Conservation (phyloP, 64 coral and sea anemone species). For the Cladopsammia gracilis region DNA sequence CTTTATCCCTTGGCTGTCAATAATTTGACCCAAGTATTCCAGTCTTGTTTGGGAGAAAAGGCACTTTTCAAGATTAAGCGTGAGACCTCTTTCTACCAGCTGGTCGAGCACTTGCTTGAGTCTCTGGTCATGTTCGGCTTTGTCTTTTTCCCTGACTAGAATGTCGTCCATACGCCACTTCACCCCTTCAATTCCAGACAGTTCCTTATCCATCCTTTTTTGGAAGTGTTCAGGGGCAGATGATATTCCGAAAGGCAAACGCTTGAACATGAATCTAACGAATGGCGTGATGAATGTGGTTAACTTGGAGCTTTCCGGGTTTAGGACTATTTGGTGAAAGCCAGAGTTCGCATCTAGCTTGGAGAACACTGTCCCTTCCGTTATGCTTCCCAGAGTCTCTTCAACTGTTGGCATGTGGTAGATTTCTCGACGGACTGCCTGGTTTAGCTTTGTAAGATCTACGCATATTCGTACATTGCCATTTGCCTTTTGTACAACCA, state of each 20-base stretch:
- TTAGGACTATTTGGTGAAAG: conserved; percentile 50
- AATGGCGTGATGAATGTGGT: conserved; percentile 74
- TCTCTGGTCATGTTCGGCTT: conserved; percentile 53
- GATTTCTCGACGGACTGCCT: conserved; percentile 22
- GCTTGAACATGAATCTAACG: conserved; percentile 38
- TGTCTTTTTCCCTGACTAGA: conserved; percentile 20
- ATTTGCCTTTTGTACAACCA: conserved; percentile 33
- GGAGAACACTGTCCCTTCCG: conserved; percentile 16
- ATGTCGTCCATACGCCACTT: conserved; percentile 45
- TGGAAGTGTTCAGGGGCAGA: conserved; percentile 58
- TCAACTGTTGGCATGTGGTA: conserved; percentile 54
- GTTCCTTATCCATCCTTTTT: conserved; percentile 65
- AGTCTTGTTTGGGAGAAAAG: conserved; percentile 15
- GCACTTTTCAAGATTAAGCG: conserved; percentile 48
- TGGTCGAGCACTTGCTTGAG: conserved; percentile 20
- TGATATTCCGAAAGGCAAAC: conserved; percentile 43
- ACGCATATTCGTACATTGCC: conserved; percentile 46
- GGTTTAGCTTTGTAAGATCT: conserved; percentile 52
- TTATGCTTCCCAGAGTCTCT: not conserved
- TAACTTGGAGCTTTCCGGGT: conserved; percentile 41
- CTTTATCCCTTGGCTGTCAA: conserved; percentile 36
- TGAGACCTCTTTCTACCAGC: conserved; percentile 23
- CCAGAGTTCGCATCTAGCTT: conserved; percentile 57
- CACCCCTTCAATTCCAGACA: not conserved
- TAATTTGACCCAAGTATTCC: conserved; percentile 43